Percentiles rank a stretch among this genome's conserved stretches.
phyloP scores from a whole-genome alignment of 1,140 invertebrate species.

The Calephelis virginiensis region DNA sequence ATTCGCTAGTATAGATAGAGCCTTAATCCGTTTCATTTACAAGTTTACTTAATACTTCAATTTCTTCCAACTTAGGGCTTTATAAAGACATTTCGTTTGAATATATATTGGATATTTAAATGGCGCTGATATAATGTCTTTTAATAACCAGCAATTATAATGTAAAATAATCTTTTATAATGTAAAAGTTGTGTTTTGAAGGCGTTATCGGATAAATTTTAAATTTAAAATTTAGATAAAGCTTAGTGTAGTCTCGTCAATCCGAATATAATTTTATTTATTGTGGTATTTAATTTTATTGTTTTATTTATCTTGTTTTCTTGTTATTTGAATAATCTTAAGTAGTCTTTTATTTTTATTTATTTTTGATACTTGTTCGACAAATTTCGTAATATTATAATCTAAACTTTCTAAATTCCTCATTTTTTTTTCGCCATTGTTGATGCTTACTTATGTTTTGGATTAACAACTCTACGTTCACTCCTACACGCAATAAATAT shows the following conservation, averaged over 20 bases:
- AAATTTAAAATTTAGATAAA: background rate
- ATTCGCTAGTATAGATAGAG: background rate
- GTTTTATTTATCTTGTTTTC: background rate
- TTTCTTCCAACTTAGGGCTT: constrained; percentile 8
- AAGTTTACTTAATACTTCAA: background rate
- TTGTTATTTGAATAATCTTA: too few species aligned
- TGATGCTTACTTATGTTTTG: too few species aligned
- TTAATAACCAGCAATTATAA: constrained; percentile 7
- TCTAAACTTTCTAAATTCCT: too few species aligned
- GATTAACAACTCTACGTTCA: too few species aligned
- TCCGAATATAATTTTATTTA: background rate
- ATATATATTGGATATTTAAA: constrained; percentile 17
- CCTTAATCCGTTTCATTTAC: constrained; percentile 3
- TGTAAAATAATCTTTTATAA: background rate
- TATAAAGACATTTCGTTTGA: constrained; percentile 12
- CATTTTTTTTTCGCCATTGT: too few species aligned
- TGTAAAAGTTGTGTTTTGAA: constrained; percentile 17
- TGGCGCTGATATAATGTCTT: constrained; percentile 9
- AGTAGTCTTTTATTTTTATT: too few species aligned
- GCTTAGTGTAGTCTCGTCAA: background rate
- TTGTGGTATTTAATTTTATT: background rate
- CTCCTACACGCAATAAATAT: too few species aligned
- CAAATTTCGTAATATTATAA: too few species aligned
- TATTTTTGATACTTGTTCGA: too few species aligned
- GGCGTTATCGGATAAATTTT: constrained; percentile 3